phyloP scores from a whole-genome alignment of 1,140 invertebrate genomes.

The Caenorhabditis remanei region DNA sequence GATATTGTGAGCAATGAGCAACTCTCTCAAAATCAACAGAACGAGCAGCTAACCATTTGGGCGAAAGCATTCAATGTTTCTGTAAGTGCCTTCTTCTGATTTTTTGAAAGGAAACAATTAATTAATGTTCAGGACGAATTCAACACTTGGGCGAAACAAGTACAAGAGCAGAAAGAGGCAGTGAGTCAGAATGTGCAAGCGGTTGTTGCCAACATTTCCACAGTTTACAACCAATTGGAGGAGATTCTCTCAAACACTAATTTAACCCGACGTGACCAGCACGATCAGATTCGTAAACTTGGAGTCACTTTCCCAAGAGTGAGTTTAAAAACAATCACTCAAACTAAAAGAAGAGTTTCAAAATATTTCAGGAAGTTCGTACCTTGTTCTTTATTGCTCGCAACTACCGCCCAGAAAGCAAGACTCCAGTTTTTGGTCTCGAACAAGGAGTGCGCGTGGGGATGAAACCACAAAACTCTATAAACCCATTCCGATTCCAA shows the following conservation, averaged over 20 bases:
- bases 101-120: background rate
- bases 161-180: slow-evolving; percentile 8
- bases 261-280: slow-evolving; percentile 9
- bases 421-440: background rate
- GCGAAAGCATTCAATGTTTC: slow-evolving; percentile 39
- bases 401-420: slow-evolving; percentile 1
- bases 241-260: slow-evolving; percentile 43
- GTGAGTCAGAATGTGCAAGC: slow-evolving; percentile 12
- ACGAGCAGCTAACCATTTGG: slow-evolving; percentile 16
- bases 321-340: background rate
- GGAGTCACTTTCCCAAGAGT: slow-evolving; percentile 5
- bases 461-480: slow-evolving; percentile 13
- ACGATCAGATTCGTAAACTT: slow-evolving; percentile 12
- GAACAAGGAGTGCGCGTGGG: background rate
- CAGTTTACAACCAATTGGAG: slow-evolving; percentile 12
- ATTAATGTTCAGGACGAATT: slow-evolving; percentile 15
- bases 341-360: background rate
- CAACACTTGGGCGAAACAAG: slow-evolving; percentile 13
- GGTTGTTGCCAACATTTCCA: background rate
- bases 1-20: slow-evolving; percentile 42
- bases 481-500: background rate
- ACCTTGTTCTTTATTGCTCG: slow-evolving; percentile 40
- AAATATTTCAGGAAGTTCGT: background rate
- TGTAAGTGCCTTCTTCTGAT: background rate
- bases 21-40: slow-evolving; percentile 13